These are phyloP conservation scores for Menura novaehollandiae DNA, from an alignment of 2,113 vertebrate genomes.

Conservation along the genomic window DNA sequence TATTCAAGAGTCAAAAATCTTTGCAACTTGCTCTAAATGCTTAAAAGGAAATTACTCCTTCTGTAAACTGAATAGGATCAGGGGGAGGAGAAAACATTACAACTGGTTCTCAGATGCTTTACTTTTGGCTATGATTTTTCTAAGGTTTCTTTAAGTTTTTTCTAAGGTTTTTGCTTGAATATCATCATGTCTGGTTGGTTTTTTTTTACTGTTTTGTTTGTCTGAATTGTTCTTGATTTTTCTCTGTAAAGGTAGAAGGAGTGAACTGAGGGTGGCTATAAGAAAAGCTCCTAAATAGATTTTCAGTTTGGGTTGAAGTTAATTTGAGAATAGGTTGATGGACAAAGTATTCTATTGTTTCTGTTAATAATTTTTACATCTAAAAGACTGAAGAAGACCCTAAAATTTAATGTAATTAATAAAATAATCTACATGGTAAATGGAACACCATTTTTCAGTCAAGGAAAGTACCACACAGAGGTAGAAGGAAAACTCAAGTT, in stretches of 20 bases:
- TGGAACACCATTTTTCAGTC: neutral
- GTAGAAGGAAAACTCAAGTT: neutral
- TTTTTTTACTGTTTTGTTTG: neutral
- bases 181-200: neutral
- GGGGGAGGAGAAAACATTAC: neutral
- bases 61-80: neutral
- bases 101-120: neutral
- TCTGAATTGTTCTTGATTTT: neutral
- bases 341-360: neutral
- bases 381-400: neutral
- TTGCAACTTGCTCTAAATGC: neutral
- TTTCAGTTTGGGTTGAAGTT: neutral
- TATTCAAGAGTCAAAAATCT: neutral
- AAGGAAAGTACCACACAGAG: neutral
- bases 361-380: neutral
- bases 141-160: neutral
- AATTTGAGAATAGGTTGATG: neutral
- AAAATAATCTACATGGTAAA: neutral
- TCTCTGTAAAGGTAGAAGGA: neutral
- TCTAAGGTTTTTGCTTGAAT: neutral
- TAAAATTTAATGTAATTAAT: neutral
- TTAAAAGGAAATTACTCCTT: neutral
- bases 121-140: neutral
- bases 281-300: neutral
- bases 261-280: neutral